These are phyloP conservation scores for Echinarachnius parma DNA, from an alignment of 53 echinoderm and acorn worm genomes.

Conservation along the genomic window DNA sequence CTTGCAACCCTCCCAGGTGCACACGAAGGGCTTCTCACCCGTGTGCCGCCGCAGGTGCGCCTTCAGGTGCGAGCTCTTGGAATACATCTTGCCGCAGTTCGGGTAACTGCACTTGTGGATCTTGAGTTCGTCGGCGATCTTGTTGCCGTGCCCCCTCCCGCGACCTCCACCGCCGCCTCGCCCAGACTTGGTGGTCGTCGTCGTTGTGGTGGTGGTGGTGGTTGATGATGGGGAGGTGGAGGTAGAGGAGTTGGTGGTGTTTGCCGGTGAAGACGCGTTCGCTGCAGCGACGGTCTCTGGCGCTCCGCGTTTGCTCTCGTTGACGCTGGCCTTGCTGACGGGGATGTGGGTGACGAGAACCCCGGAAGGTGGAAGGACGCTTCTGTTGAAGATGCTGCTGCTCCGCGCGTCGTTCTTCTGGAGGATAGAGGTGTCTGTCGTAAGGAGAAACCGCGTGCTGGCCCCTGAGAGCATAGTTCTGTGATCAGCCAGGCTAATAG, in stretches of 20 bases:
- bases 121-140: constrained; percentile 93
- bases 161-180: constrained; percentile 1
- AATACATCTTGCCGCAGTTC: constrained; percentile 99
- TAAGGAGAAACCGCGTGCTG: background rate
- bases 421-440: background rate
- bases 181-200: background rate
- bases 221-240: background rate
- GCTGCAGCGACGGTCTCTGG: background rate
- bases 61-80: constrained; percentile 96
- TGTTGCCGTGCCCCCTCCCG: constrained; percentile 44
- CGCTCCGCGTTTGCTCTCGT: constrained; percentile 11
- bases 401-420: constrained; percentile 20
- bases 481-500: background rate
- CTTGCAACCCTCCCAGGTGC: constrained; percentile 97
- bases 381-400: background rate
- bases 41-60: constrained; percentile 94
- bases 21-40: constrained; percentile 94
- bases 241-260: background rate
- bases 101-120: constrained; percentile 96
- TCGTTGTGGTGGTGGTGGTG: constrained; percentile 3
- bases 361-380: constrained; percentile 79
- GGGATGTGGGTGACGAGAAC: constrained; percentile 91
- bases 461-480: constrained; percentile 12
- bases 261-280: background rate
- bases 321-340: constrained; percentile 20